A percentile compares a stretch with the other conserved stretches of the same genome.
Evolutionary conservation across 2,888 invertebrate genomes (phyloP).

Genomic region (Zeuzera pyrina): DNA sequence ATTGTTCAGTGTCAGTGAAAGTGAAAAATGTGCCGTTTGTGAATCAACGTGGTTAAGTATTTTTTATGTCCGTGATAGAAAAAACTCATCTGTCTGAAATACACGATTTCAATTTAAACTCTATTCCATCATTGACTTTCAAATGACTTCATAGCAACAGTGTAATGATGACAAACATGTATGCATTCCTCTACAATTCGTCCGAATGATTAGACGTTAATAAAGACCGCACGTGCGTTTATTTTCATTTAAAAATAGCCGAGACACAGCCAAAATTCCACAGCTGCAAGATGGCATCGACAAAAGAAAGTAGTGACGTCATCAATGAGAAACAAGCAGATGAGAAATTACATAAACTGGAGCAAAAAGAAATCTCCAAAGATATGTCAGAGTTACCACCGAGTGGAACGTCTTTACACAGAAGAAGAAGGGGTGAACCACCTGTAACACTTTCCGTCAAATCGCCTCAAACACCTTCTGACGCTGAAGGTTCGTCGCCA

Average conservation of each 20-base stretch:
- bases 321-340: constrained; percentile 29
- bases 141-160: too few species aligned
- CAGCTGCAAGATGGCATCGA: constrained; percentile 48
- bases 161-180: constrained; percentile 15
- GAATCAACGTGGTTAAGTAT: too few species aligned
- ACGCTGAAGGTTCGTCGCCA: constrained; percentile 57
- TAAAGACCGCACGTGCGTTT: constrained; percentile 46
- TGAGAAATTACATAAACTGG: constrained; percentile 17
- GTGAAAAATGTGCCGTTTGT: too few species aligned
- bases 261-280: constrained; percentile 31
- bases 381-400: constrained; percentile 50
- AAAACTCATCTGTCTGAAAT: too few species aligned
- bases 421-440: constrained; percentile 55
- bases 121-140: too few species aligned
- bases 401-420: constrained; percentile 56
- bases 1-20: too few species aligned
- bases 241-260: constrained; percentile 63
- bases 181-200: constrained; percentile 56
- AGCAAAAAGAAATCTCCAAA: constrained; percentile 29
- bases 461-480: constrained; percentile 49
- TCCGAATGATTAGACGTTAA: constrained; percentile 23
- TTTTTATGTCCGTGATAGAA: too few species aligned
- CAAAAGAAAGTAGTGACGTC: constrained; percentile 47
- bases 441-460: constrained; percentile 54
- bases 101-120: too few species aligned